These are phyloP conservation scores for Agrypnia vestita DNA, from an alignment of 1,140 invertebrate genomes.

Conservation along the genomic window DNA sequence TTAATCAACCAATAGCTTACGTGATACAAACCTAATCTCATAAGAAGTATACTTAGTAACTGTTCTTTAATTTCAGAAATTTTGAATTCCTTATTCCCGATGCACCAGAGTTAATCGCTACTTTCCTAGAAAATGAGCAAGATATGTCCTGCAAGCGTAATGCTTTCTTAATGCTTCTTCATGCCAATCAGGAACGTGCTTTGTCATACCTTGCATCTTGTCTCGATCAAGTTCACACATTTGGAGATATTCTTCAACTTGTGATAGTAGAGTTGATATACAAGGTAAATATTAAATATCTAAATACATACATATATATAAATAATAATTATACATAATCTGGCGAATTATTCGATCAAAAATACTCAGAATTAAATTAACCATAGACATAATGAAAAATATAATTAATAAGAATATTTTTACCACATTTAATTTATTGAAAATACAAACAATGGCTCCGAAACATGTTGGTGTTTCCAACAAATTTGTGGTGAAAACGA, in stretches of 20 bases:
- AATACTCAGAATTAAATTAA: too few relatives aligned
- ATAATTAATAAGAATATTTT: too few relatives aligned
- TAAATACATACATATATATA: too few relatives aligned
- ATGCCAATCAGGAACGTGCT: constrained; percentile 96
- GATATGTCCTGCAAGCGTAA: constrained; percentile 99
- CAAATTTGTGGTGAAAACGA: too few relatives aligned
- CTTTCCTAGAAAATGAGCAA: constrained; percentile 96
- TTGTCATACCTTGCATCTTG: constrained; percentile 94
- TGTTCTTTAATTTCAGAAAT: constrained; percentile 78
- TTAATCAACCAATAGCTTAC: too few relatives aligned
- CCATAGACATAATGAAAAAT: too few relatives aligned
- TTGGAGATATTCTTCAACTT: constrained; percentile 98
- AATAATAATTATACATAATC: background rate
- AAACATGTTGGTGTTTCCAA: too few relatives aligned
- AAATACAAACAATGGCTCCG: too few relatives aligned
- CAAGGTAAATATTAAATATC: constrained; percentile 79
- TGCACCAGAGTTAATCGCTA: constrained; percentile 96
- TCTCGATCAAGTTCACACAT: constrained; percentile 94
- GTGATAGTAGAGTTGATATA: constrained; percentile 99
- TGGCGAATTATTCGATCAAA: background rate
- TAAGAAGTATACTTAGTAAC: background rate
- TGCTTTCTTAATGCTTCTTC: constrained; percentile 98
- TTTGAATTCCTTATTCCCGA: constrained; percentile 99
- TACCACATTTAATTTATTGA: too few relatives aligned
- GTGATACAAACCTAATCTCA: background rate